These are phyloP conservation scores for Alfaro cultratus DNA, from an alignment of 2,797 vertebrate species.

Conservation along the genomic window DNA sequence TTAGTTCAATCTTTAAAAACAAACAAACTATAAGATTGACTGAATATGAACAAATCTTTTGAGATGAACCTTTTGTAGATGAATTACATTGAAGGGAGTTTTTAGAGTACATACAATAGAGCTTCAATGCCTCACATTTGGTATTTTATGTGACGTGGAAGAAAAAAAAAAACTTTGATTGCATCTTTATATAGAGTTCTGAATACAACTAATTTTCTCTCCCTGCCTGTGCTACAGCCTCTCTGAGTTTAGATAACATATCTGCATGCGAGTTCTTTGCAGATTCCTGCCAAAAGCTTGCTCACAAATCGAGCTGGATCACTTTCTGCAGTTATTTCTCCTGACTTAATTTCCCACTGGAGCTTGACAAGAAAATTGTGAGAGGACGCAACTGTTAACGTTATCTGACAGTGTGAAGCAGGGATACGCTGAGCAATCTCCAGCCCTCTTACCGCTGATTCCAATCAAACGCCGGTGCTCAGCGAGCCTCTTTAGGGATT, in stretches of 20 bases:
- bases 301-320: conserved; percentile 56
- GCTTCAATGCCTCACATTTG: neutral
- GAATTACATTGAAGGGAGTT: neutral
- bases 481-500: conserved; percentile 45
- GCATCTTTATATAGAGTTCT: conserved; percentile 47
- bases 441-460: conserved; percentile 59
- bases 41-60: conserved; percentile 19
- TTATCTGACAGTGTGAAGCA: conserved; percentile 59
- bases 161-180: conserved; percentile 30
- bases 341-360: conserved; percentile 70
- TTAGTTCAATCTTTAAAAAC: conserved; percentile 16
- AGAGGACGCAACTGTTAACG: conserved; percentile 62
- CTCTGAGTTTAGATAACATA: conserved; percentile 34
- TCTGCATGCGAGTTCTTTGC: conserved; percentile 40
- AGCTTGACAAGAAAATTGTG: conserved; percentile 51
- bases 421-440: conserved; percentile 51
- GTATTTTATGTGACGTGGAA: neutral
- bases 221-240: conserved; percentile 45
- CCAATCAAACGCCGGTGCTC: conserved; percentile 52
- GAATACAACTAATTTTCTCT: conserved; percentile 44
- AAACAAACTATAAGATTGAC: neutral
- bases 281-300: conserved; percentile 47
- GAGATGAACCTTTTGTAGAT: neutral
- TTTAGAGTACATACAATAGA: neutral
- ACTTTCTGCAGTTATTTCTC: conserved; percentile 57